Conservation (phyloP, 2,888 invertebrate genomes). For the Spialia ferax region DNA sequence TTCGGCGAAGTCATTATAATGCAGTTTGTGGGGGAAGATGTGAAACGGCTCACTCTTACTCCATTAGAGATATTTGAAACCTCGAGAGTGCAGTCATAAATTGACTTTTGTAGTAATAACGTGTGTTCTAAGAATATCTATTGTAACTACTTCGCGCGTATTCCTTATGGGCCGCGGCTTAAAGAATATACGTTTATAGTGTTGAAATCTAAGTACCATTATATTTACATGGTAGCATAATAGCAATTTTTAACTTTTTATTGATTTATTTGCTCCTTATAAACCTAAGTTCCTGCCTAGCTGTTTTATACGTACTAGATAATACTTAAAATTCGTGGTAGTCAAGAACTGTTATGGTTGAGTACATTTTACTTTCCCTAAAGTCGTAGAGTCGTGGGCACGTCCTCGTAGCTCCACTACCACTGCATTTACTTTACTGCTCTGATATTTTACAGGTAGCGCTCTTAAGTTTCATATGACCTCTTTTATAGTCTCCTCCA, state of each 20-base stretch:
- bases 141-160: slow-evolving; percentile 55
- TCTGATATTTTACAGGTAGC: slow-evolving; percentile 85
- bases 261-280: too few species aligned
- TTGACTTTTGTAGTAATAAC: slow-evolving; percentile 82
- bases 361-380: slow-evolving; percentile 35
- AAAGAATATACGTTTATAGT: slow-evolving; percentile 5
- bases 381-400: slow-evolving; percentile 57
- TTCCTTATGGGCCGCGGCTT: slow-evolving; percentile 19
- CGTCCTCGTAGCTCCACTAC: slow-evolving; percentile 70
- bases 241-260: too few species aligned
- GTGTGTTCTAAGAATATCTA: slow-evolving; percentile 70
- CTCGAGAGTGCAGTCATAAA: slow-evolving; percentile 85
- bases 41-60: slow-evolving; percentile 82
- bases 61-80: slow-evolving; percentile 86
- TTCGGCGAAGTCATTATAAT: slow-evolving; percentile 84
- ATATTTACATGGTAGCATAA: too few species aligned
- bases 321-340: neutral
- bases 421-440: slow-evolving; percentile 85
- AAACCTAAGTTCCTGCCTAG: too few species aligned
- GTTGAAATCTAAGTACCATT: too few species aligned
- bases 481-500: slow-evolving; percentile 80
- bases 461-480: slow-evolving; percentile 84
- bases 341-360: slow-evolving; percentile 1
- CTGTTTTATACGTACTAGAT: neutral
- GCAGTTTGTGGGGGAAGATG: slow-evolving; percentile 86